Evolutionary conservation across 2,113 vertebrate species (phyloP).

Genomic region (human): GRCh38 chr3:79389001-79389500

Average conservation of each 20-base stretch:
- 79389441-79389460: neutral
- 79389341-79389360: neutral
- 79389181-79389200: neutral
- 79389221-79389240: neutral
- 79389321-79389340: neutral
- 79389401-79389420: neutral
- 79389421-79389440: neutral
- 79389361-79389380: neutral
- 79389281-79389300: neutral
- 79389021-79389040: neutral
- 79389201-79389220: neutral
- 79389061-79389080: neutral
- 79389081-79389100: neutral
- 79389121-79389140: neutral
- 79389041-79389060: neutral
- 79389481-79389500: neutral
- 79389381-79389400: neutral
- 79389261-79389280: neutral
- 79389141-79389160: neutral
- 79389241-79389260: neutral
- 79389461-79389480: neutral
- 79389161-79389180: neutral
- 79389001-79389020: neutral
- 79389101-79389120: neutral
- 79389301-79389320: neutral